Conservation (phyloP, 23 tunicate species). For the Diplosoma virens region DNA sequence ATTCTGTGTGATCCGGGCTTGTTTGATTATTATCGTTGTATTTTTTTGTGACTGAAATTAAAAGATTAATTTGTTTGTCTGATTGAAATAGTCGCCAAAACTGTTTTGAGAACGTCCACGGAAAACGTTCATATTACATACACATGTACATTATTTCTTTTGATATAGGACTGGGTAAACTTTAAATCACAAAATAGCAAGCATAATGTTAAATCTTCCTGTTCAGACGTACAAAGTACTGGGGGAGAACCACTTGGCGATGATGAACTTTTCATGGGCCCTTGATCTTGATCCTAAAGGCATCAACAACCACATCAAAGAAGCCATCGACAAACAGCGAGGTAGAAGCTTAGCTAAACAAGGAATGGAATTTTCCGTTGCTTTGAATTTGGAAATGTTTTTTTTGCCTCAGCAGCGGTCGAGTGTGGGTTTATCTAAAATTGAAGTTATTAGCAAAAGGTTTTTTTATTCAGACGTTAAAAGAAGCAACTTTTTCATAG, state of each 20-base stretch:
- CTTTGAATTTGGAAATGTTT: not conserved
- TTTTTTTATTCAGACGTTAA: too few relatives aligned
- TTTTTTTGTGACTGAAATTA: too few relatives aligned
- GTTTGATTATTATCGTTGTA: too few relatives aligned
- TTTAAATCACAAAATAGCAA: not conserved
- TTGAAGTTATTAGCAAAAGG: too few relatives aligned
- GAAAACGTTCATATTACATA: not conserved
- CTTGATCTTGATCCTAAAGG: slow-evolving; percentile 96
- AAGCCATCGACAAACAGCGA: slow-evolving; percentile 82
- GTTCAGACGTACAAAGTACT: slow-evolving; percentile 73
- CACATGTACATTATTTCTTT: not conserved
- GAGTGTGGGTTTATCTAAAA: too few relatives aligned
- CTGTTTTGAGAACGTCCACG: too few relatives aligned
- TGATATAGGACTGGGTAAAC: too few relatives aligned
- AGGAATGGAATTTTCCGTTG: not conserved
- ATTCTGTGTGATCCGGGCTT: too few relatives aligned
- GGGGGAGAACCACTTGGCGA: slow-evolving; percentile 79
- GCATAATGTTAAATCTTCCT: not conserved
- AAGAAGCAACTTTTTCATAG: too few relatives aligned
- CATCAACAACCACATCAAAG: slow-evolving; percentile 84
- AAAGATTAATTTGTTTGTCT: too few relatives aligned
- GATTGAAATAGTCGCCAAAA: too few relatives aligned
- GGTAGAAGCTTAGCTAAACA: not conserved
- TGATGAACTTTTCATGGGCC: slow-evolving; percentile 92
- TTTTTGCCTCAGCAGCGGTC: too few relatives aligned